A percentile compares a stretch with the other conserved stretches of the same genome.
These are phyloP conservation scores for Himalopsyche japonica DNA, from an alignment of 2,888 invertebrate species.

Conservation along the genomic window DNA sequence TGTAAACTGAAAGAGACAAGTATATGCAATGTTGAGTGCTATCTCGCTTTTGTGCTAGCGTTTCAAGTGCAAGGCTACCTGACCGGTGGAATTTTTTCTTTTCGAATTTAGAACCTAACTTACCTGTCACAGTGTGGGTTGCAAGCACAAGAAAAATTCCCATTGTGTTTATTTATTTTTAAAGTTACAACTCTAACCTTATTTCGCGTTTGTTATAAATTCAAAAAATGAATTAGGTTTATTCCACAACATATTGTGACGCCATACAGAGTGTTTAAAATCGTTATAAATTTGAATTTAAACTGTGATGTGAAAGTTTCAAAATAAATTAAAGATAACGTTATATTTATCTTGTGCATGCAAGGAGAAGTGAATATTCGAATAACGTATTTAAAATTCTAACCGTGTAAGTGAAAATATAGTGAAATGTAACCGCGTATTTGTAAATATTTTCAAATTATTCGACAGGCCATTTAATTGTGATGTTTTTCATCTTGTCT, in stretches of 20 bases:
- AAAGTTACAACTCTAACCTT: neutral
- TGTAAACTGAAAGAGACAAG: neutral
- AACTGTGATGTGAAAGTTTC: neutral
- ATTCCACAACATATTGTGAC: neutral
- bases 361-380: too few relatives aligned
- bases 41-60: neutral
- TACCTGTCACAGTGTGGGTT: conserved; percentile 28
- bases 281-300: neutral
- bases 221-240: neutral
- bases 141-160: neutral
- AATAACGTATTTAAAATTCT: too few relatives aligned
- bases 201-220: neutral
- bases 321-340: too few relatives aligned
- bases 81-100: conserved; percentile 23
- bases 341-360: too few relatives aligned
- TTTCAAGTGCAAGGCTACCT: conserved; percentile 33
- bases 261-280: neutral
- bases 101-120: conserved; percentile 23
- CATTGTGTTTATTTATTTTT: neutral
- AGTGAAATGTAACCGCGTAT: too few relatives aligned
- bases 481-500: too few relatives aligned
- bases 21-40: neutral
- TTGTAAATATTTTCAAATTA: too few relatives aligned
- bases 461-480: too few relatives aligned
- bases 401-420: too few relatives aligned